Conservation (phyloP, 2,888 invertebrate genomes). For the Pandemis cinnamomeana region DNA sequence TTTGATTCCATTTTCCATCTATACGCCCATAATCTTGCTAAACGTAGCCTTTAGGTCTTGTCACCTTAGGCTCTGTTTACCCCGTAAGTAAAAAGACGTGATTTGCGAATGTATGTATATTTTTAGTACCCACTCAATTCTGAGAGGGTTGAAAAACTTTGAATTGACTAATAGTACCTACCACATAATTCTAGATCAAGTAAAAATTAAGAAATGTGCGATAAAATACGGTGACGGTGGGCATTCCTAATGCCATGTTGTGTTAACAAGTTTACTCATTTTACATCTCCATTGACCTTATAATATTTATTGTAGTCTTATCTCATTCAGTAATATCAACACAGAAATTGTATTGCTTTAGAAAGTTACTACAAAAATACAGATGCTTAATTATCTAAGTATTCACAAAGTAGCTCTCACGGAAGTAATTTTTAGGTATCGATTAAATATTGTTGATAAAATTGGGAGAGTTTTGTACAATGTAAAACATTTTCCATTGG, state of each 20-base stretch:
- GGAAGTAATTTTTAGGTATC: not conserved
- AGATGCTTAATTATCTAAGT: conserved; percentile 2
- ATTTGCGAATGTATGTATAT: too few relatives aligned
- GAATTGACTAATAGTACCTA: too few relatives aligned
- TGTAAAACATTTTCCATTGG: not conserved
- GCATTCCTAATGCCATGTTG: too few relatives aligned
- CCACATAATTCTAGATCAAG: not conserved
- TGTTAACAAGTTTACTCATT: not conserved
- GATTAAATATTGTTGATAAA: not conserved
- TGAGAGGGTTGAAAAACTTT: too few relatives aligned
- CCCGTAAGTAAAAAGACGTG: too few relatives aligned
- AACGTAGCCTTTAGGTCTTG: too few relatives aligned
- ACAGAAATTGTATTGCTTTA: conserved; percentile 1
- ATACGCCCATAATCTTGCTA: too few relatives aligned
- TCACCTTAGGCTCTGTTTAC: too few relatives aligned
- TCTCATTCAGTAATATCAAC: conserved; percentile 11
- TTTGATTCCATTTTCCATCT: too few relatives aligned
- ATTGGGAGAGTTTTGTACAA: not conserved
- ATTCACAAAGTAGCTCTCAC: not conserved
- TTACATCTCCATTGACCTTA: conserved; percentile 2
- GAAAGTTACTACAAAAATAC: conserved; percentile 18
- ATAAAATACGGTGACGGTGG: not conserved
- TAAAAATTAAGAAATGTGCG: not conserved
- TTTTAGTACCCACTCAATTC: too few relatives aligned
- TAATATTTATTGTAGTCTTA: conserved; percentile 1